Evolutionary conservation across 2,113 vertebrate genomes (phyloP).

Genomic region (Eudyptes chrysolophus): DNA sequence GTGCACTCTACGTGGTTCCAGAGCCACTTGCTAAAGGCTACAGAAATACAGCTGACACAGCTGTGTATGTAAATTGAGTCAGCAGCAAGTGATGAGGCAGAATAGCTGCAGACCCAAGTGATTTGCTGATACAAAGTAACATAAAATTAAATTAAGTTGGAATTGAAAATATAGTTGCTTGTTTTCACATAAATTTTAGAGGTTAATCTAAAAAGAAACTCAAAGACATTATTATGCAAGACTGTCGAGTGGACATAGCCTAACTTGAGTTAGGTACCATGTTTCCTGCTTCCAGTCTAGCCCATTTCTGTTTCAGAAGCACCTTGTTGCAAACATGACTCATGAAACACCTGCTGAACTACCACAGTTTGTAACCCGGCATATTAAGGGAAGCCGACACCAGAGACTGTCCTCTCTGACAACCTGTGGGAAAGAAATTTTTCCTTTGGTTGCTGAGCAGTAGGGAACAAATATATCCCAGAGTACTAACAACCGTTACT

Average conservation of each 20-base stretch:
- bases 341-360: background rate
- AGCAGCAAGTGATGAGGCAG: background rate
- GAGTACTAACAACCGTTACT: background rate
- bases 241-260: background rate
- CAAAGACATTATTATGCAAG: background rate
- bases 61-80: rapidly evolving
- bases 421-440: background rate
- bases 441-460: background rate
- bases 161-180: background rate
- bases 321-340: background rate
- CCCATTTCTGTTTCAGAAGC: background rate
- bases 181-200: background rate
- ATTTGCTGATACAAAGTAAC: background rate
- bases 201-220: background rate
- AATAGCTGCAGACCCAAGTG: background rate
- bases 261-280: background rate
- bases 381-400: background rate
- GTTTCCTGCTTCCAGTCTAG: background rate
- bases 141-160: background rate
- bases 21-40: background rate
- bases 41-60: background rate
- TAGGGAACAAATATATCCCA: background rate
- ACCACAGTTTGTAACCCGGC: background rate
- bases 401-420: background rate
- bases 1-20: rapidly evolving